Evolutionary conservation across 2,797 vertebrate species (phyloP), one percentile per base, ranked within the genome.

Genomic region (Anabacerthia variegaticeps): DNA sequence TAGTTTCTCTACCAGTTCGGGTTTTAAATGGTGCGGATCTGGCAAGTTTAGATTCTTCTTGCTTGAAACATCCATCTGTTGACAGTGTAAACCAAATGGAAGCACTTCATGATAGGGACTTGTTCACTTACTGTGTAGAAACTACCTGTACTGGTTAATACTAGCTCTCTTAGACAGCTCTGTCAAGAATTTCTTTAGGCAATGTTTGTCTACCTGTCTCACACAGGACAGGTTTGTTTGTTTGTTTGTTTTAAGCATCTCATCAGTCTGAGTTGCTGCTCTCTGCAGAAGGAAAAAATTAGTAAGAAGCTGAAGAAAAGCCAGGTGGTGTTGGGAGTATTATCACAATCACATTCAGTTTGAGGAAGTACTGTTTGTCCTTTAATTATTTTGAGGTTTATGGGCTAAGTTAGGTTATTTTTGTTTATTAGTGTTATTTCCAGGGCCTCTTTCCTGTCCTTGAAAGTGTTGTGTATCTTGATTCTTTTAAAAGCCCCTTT

Each of bases 221-320:
- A 4, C 8, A 52, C 1, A 63, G 48, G 27, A 49, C 4, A 16
- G 21, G 5, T 74, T 85, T 9, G 23, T 7, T 72, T 67, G 68
- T 85, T 79, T 5, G 18, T 67, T 91, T 79, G 28, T 78, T 73
- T 79, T 75, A 78, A 78, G 32, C 3, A 10, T n/a, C 15, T 86
- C 36, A 14, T 82, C 28, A 36, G 12, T 68, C 54, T 65, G 58
- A 69, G 18, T 36, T 92, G 28, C 41, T 92, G 8, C 14, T 75
- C 36, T 63, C 14, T 67, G 30, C 30, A 36, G 32, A 56, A 88
- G 30, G 46, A 58, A 75, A 84, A 84, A 43, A 14, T n/a, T 34
- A 59, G 15, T 88, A 66, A 78, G 69, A 81, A 51, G 30, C 49
- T 80, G 43, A 85, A 92, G 67, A 88, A 66, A 93, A 69, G 16